phyloP scores from a whole-genome alignment of 1,140 invertebrate genomes.

The Pseudomyrmex cubaensis region DNA sequence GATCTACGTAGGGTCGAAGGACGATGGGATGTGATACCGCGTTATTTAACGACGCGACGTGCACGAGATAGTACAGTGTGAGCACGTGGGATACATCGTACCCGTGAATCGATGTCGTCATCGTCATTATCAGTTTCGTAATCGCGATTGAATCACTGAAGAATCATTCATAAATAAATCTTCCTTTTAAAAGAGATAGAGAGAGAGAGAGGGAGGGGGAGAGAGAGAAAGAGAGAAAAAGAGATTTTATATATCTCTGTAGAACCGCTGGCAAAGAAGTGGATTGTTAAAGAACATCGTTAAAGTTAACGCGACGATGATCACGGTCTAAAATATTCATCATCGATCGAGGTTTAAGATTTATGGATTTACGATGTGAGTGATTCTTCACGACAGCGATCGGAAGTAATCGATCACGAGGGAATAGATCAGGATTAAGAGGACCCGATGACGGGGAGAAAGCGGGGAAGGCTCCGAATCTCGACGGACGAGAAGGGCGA shows the following conservation, averaged over 20 bases:
- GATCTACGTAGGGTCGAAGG: slow-evolving; percentile 42
- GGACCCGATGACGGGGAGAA: slow-evolving; percentile 70
- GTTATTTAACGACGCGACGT: slow-evolving; percentile 67
- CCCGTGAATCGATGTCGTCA: slow-evolving; percentile 3
- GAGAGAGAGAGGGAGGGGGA: too few relatives aligned
- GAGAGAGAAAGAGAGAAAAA: too few relatives aligned
- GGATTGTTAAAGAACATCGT: slow-evolving; percentile 23
- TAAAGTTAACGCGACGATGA: neutral
- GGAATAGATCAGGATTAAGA: slow-evolving; percentile 65
- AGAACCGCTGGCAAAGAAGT: slow-evolving; percentile 2
- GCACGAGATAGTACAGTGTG: slow-evolving; percentile 64
- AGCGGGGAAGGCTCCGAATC: slow-evolving; percentile 61
- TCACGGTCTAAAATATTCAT: neutral
- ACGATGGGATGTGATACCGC: slow-evolving; percentile 60
- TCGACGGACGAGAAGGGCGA: slow-evolving; percentile 60
- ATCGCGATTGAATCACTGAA: neutral
- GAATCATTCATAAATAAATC: neutral
- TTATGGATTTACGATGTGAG: slow-evolving; percentile 13
- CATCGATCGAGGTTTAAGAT: slow-evolving; percentile 3
- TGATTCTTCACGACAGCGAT: slow-evolving; percentile 24
- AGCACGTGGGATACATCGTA: slow-evolving; percentile 72
- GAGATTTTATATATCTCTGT: neutral
- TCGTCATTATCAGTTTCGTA: neutral
- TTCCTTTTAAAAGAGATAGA: neutral
- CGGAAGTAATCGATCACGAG: slow-evolving; percentile 53